Evolutionary conservation across 2,797 vertebrate genomes (phyloP).

Genomic region (Arctocebus calabarensis): DNA sequence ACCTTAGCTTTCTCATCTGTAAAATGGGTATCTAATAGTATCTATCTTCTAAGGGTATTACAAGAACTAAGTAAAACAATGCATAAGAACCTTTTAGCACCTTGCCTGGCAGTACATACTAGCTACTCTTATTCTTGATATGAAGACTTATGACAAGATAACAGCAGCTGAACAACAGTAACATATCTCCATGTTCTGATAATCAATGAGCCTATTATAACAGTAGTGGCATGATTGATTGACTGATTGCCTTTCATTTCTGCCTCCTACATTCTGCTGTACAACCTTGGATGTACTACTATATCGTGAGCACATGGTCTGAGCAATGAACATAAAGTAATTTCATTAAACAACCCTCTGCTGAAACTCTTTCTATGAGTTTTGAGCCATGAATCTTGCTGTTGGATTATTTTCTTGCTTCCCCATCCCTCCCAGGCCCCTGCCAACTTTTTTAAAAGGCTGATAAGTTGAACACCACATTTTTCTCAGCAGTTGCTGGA

Average conservation of each 20-base stretch:
- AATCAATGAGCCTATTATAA: not conserved
- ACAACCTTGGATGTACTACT: not conserved
- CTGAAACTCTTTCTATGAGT: not conserved
- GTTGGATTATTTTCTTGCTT: not conserved
- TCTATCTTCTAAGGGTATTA: not conserved
- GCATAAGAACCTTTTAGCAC: not conserved
- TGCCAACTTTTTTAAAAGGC: not conserved
- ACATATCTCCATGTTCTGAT: not conserved
- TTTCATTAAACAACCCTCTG: not conserved
- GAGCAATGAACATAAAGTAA: not conserved
- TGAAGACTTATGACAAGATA: too few relatives aligned
- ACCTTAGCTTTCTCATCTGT: not conserved
- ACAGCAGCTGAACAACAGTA: not conserved
- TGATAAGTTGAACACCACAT: not conserved
- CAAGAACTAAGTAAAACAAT: not conserved
- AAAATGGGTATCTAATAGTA: not conserved
- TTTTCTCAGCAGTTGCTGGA: not conserved
- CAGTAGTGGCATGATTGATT: fast-evolving
- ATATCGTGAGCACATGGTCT: not conserved
- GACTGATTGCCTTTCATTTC: not conserved
- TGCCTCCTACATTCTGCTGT: not conserved
- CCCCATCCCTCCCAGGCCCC: not conserved
- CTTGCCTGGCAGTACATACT: not conserved
- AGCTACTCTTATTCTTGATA: not conserved
- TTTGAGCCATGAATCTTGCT: not conserved